Base-by-base conservation (phyloP, 2,113 vertebrate species). In the Nannobrachium achirus region DNA sequence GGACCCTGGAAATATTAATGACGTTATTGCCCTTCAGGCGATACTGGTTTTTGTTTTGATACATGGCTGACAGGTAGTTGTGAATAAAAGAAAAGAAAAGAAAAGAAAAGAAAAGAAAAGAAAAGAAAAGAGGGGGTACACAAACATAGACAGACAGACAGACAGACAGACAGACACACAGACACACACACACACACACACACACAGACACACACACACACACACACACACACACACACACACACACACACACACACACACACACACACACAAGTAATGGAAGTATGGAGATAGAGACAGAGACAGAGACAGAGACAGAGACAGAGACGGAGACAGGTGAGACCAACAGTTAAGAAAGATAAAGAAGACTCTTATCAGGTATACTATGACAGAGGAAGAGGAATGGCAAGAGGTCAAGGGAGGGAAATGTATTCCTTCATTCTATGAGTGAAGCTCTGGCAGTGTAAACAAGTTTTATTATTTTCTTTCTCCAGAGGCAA, bases 41-140 rank as follows among this genome's bases (percentile, higher is more conserved):
- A 60, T 20, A 25, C 66, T 62, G 46, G 68, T 73, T 83, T n/a
- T 74, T 81, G 63, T 79, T 76, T 82, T 74, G 45, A 45, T 66
- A 18, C 42, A 41, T 66, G 57, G 62, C 57, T 79, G 58, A 63
- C 67, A 73, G 58, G 56, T 45, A 53, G 64, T 56, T 18, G n/a
- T n/a, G n/a, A n/a, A n/a, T n/a, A n/a, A n/a, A n/a, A n/a, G n/a
- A n/a, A n/a, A n/a, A n/a, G n/a, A n/a, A n/a, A n/a, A n/a, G n/a
- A n/a, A n/a, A n/a, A n/a, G n/a, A n/a, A n/a, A n/a, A n/a, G 57
- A 39, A 51, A 16, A 63, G 44, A 76, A 69, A 44, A 63, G 73
- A 16, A 46, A 18, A 76, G 66, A 44, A 16, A 44, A 11, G 19
- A 41, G n/a, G 58, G 55, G 58, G 67, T 82, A 66, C 66, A 79